Evolutionary conservation across 35 echinoderm and acorn worm genomes (phyloP), one percentile per base, ranked within the genome.

Genomic region (Chiridota heheva): DNA sequence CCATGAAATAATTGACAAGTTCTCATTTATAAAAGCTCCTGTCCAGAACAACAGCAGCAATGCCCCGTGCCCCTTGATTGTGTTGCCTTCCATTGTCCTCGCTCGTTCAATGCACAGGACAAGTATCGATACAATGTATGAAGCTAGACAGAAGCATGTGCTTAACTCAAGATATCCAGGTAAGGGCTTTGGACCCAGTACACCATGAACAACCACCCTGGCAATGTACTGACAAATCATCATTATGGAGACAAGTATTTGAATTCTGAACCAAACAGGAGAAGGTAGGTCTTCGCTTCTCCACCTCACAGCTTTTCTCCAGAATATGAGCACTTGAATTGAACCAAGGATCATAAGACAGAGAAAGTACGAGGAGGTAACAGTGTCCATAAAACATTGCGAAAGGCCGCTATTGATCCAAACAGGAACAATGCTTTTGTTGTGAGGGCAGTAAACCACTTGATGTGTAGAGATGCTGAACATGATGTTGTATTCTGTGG

Each of bases 41-140:
- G 93, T 70, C 93, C 93, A 96, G 60, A 96, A 96, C 2, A 91
- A 15, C 1, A 96, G 69, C 2, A 96, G 70, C 58, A 96, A 39
- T 31, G 77, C 63, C 0, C 93, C 93, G 7, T 96, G 93, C 18
- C 93, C 93, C 2, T 38, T 67, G 17, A 57, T 40, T 1, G 44
- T 64, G 39, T 68, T 56, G 12, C 69, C 69, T 29, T 56, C 41
- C 13, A 91, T 53, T 15, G 89, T 81, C 15, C 67, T 58, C 1
- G 87, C 81, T 2, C 88, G 76, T 39, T 97, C 93, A 15, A 91
- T 82, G 36, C 57, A 59, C 16, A 97, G 40, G 12, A 91, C 66
- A 48, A 87, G n/a, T 3, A 76, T 26, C 16, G 88, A 91, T 8
- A 97, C 32, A 16, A 97, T 61, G 67, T 86, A 96, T 3, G 88